These are phyloP conservation scores for Lophius piscatorius DNA, from an alignment of 2,113 vertebrate genomes.

Conservation along the genomic window DNA sequence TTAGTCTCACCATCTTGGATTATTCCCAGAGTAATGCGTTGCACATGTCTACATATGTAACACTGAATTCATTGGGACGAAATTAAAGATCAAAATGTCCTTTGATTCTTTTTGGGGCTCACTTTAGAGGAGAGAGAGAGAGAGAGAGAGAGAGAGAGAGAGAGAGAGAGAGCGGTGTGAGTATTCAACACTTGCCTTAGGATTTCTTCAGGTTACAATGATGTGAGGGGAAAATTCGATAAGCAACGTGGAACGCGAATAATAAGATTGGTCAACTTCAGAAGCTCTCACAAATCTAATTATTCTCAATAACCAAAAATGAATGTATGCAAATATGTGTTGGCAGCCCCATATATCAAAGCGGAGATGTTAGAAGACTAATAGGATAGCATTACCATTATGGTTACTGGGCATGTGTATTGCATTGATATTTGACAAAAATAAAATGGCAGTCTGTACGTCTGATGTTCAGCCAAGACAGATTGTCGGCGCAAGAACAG, in stretches of 20 bases:
- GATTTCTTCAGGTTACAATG: conserved; percentile 6
- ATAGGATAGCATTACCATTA: conserved; percentile 18
- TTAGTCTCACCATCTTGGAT: background rate
- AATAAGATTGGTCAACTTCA: conserved; percentile 11
- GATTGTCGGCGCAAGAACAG: conserved; percentile 53
- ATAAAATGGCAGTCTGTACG: conserved; percentile 39
- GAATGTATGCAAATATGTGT: conserved; percentile 3
- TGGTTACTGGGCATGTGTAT: conserved; percentile 39
- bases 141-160: too few relatives aligned
- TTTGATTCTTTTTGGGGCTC: background rate
- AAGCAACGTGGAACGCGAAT: background rate
- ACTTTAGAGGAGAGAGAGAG: too few relatives aligned
- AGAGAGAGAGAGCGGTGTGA: too few relatives aligned
- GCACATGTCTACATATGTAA: too few relatives aligned
- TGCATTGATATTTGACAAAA: conserved; percentile 49
- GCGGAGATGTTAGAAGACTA: conserved; percentile 27
- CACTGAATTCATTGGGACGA: background rate
- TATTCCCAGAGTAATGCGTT: too few relatives aligned
- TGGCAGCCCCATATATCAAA: conserved; percentile 15
- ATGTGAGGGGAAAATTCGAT: background rate
- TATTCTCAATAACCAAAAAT: conserved; percentile 5
- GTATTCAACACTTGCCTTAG: conserved; percentile 3
- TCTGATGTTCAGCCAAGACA: conserved; percentile 57
- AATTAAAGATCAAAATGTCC: background rate
- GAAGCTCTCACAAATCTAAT: conserved; percentile 11